These are phyloP conservation scores for Prochilodus magdalenae DNA, from an alignment of 2,113 vertebrate species.

Conservation along the genomic window DNA sequence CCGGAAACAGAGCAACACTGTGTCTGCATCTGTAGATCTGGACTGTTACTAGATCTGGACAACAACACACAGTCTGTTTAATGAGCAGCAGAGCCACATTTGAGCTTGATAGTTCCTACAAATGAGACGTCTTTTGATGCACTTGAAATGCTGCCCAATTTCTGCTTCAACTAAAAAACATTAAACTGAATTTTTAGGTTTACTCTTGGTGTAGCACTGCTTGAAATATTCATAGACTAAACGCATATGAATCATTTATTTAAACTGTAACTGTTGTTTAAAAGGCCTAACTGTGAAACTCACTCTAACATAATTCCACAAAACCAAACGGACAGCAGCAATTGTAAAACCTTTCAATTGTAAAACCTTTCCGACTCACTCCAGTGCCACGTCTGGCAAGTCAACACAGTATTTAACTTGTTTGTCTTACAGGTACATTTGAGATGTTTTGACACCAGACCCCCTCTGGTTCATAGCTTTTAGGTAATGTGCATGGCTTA, in stretches of 20 bases:
- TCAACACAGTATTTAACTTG: too few species aligned
- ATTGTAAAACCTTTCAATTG: too few species aligned
- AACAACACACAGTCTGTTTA: background rate
- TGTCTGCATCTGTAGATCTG: background rate
- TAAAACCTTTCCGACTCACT: background rate
- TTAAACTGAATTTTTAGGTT: background rate
- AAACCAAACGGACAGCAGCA: background rate
- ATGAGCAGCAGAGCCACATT: background rate
- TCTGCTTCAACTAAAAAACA: background rate
- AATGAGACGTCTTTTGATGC: background rate
- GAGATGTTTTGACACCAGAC: too few species aligned
- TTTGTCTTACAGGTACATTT: too few species aligned
- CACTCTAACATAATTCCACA: too few species aligned
- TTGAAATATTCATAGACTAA: background rate
- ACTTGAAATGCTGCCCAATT: background rate
- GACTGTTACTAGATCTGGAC: background rate
- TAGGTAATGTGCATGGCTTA: too few species aligned
- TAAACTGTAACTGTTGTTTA: background rate
- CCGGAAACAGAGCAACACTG: background rate
- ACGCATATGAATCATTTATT: background rate
- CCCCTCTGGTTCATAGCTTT: too few species aligned
- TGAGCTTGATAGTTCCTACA: background rate
- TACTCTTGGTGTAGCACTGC: background rate
- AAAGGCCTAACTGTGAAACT: background rate
- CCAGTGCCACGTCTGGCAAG: too few species aligned